These are phyloP conservation scores for Alviniconcha strummeri DNA, from an alignment of 2,888 invertebrate genomes.

Conservation along the genomic window DNA sequence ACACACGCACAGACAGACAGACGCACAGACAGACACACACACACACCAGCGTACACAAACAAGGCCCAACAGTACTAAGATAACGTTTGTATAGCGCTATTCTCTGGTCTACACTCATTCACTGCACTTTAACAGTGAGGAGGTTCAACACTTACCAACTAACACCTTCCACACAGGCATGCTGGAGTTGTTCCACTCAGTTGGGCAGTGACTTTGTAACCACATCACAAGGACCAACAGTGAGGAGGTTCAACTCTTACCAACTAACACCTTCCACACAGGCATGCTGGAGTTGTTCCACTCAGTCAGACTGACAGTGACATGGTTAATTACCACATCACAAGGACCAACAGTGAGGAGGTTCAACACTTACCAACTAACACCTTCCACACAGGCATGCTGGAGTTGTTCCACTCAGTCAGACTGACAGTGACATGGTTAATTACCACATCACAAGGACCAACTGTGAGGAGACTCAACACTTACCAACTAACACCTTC, in stretches of 20 bases:
- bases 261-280: constrained; percentile 71
- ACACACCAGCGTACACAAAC: background rate
- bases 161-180: constrained; percentile 71
- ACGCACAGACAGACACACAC: too few species aligned
- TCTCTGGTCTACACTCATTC: too few species aligned
- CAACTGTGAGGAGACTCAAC: too few species aligned
- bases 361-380: constrained; percentile 66
- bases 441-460: too few species aligned
- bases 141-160: constrained; percentile 71
- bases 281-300: constrained; percentile 65
- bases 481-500: constrained; percentile 70
- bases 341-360: too few species aligned
- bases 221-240: too few species aligned
- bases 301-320: constrained; percentile 59
- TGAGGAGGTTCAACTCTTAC: too few species aligned
- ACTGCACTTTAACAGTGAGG: too few species aligned
- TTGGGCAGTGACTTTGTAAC: too few species aligned
- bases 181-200: constrained; percentile 65
- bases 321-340: too few species aligned
- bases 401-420: constrained; percentile 66
- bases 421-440: constrained; percentile 40
- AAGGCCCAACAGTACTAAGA: background rate
- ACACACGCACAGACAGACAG: constrained; percentile 63
- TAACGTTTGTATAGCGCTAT: too few species aligned
- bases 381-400: constrained; percentile 70